Base-by-base conservation (phyloP, 2,888 invertebrate genomes). In the Chesias legatella region DNA sequence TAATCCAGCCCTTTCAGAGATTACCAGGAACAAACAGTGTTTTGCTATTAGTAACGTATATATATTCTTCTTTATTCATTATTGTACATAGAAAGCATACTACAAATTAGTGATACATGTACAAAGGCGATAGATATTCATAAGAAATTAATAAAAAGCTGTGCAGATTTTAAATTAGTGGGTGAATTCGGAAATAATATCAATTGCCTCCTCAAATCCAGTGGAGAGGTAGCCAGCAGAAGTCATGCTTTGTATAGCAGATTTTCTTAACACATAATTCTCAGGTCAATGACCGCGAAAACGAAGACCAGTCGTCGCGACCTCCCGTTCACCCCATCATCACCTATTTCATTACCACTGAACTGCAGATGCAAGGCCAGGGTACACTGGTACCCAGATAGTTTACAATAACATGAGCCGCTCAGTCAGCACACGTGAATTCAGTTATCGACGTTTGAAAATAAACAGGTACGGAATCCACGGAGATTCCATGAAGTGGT, bases 401-500 rank as follows among this genome's bases (percentile, higher is more conserved):
- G 68, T 67, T 65, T 69, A 70, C 65, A 56, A 61, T 77, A 78
- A 60, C 67, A 72, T 79, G 80, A 82, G 67, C 64, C 37, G 50
- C 60, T 82, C 84, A 69, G 60, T 85, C 83, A 74, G 68, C 79
- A 61, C 74, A 72, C 72, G 71, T 73, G 78, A 76, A 69, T 64
- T 63, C 63, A 63, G 69, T 65, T 73, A 72, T 76, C 69, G 84
- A 80, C 83, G 75, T 70, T 61, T 65, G 60, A 79, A 84, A 85
- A 84, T 83, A 86, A 85, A 86, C 85, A 80, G 58, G 53, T n/a
- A n/a, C n/a, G 51, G 51, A 53, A 63, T 58, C 60, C 51, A 63
- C 58, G 62, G 62, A 65, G 63, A 66, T 81, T 79, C 75, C 73
- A 65, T 78, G 79, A 79, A 75, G 44, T 41, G 10, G 29, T 24